Conservation (phyloP, 2,113 vertebrate species). For the Trachemys scripta region DNA sequence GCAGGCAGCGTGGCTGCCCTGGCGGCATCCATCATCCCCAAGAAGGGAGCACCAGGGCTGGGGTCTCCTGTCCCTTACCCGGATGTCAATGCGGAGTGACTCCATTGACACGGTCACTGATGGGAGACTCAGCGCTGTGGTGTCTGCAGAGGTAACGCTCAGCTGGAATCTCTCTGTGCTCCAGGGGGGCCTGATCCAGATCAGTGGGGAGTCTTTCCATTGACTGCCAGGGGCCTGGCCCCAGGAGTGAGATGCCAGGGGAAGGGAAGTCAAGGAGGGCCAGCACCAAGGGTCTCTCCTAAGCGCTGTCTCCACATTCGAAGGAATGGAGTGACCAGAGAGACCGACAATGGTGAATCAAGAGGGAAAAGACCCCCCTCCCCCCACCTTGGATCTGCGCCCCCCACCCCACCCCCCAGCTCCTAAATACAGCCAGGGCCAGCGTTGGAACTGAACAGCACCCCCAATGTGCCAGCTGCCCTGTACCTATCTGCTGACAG, state of each 20-base stretch:
- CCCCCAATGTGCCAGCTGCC: too few species aligned
- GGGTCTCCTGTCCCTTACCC: neutral
- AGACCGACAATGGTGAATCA: too few species aligned
- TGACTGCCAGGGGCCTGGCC: neutral
- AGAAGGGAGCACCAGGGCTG: neutral
- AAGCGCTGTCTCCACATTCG: too few species aligned
- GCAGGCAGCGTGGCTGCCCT: neutral
- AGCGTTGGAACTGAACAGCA: too few species aligned
- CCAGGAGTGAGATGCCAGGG: neutral
- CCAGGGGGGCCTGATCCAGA: too few species aligned
- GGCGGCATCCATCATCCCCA: neutral
- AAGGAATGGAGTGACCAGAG: too few species aligned
- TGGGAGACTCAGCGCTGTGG: neutral
- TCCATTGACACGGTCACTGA: too few species aligned
- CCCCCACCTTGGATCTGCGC: neutral
- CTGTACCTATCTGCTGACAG: neutral
- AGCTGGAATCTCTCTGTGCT: too few species aligned
- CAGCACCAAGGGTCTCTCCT: too few species aligned
- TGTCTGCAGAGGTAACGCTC: neutral
- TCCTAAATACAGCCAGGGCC: neutral
- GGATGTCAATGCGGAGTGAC: neutral
- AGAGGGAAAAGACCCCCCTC: neutral
- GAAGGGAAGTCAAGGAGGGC: too few species aligned
- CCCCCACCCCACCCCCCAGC: neutral
- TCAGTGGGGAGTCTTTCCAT: too few species aligned